phyloP scores from a whole-genome alignment of 2,888 invertebrate genomes.

The Diaprepes abbreviatus region DNA sequence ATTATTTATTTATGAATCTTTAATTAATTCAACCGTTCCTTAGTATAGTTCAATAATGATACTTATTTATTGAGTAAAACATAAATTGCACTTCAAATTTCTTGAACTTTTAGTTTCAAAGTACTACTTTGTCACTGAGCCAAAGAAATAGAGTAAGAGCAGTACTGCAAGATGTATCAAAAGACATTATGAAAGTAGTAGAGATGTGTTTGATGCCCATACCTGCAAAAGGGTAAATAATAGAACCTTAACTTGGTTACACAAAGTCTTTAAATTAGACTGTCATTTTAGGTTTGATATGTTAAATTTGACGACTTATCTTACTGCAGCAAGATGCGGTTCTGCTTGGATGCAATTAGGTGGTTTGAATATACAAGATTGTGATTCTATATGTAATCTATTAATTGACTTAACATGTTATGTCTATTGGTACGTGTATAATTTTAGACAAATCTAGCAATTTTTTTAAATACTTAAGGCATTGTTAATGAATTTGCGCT shows the following conservation, averaged over 20 bases:
- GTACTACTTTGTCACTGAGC: constrained; percentile 65
- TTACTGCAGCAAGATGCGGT: constrained; percentile 72
- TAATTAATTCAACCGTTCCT: too few relatives aligned
- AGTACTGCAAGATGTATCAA: constrained; percentile 67
- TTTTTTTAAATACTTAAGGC: too few relatives aligned
- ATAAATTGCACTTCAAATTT: too few relatives aligned
- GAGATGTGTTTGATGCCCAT: constrained; percentile 66
- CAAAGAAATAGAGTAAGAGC: constrained; percentile 65
- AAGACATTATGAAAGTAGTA: constrained; percentile 66
- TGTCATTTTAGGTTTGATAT: constrained; percentile 61
- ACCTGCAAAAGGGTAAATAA: constrained; percentile 60
- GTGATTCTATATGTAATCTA: constrained; percentile 61
- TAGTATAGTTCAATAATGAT: too few relatives aligned
- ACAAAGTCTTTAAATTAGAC: not conserved
- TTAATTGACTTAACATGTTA: constrained; percentile 66
- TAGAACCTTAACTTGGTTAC: not conserved
- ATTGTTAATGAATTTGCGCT: not conserved
- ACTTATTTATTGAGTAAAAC: too few relatives aligned
- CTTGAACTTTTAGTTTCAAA: constrained; percentile 66
- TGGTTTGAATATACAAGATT: constrained; percentile 64
- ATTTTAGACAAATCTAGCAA: too few relatives aligned
- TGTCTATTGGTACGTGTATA: constrained; percentile 66
- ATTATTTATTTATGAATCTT: too few relatives aligned
- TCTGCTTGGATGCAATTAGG: constrained; percentile 76
- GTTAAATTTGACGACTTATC: constrained; percentile 69